Evolutionary conservation across 2,797 vertebrate species (phyloP).

Genomic region (Orestias chungarensis): DNA sequence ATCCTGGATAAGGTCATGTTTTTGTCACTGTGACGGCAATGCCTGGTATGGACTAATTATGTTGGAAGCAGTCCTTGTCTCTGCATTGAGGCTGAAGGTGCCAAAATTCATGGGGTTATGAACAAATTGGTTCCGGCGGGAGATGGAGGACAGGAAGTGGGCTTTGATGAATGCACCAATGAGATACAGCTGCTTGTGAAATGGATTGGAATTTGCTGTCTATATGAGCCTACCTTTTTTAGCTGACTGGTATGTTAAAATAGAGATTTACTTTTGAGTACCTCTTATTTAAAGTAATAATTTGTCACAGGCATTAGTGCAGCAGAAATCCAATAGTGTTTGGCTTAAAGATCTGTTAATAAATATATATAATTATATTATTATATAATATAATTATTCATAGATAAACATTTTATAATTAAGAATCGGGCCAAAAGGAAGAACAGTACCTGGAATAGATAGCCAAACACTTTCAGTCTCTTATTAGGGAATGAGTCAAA

Average conservation of each 20-base stretch:
- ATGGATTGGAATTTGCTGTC: slow-evolving; percentile 42
- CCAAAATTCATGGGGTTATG: slow-evolving; percentile 72
- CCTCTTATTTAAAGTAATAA: slow-evolving; percentile 40
- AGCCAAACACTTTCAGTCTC: too few species aligned
- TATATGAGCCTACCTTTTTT: slow-evolving; percentile 49
- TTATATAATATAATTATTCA: too few species aligned
- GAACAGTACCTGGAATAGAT: too few species aligned
- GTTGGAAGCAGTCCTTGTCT: slow-evolving; percentile 60
- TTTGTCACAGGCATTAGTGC: slow-evolving; percentile 17
- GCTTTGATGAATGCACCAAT: slow-evolving; percentile 78
- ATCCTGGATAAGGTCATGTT: slow-evolving; percentile 72
- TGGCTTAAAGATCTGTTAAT: too few species aligned
- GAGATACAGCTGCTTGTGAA: slow-evolving; percentile 60
- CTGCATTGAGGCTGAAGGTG: slow-evolving; percentile 52
- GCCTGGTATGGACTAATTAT: slow-evolving; percentile 74
- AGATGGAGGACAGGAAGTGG: slow-evolving; percentile 70
- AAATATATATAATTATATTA: too few species aligned
- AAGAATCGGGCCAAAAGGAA: too few species aligned
- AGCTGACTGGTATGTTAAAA: slow-evolving; percentile 51
- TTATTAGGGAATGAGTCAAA: too few species aligned
- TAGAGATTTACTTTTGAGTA: slow-evolving; percentile 17
- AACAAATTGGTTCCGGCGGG: slow-evolving; percentile 79
- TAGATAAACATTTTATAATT: too few species aligned
- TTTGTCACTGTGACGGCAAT: slow-evolving; percentile 72
- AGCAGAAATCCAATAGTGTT: too few species aligned